These are phyloP conservation scores for Tuberolachnus salignus DNA, from an alignment of 2,888 invertebrate genomes.

Conservation along the genomic window DNA sequence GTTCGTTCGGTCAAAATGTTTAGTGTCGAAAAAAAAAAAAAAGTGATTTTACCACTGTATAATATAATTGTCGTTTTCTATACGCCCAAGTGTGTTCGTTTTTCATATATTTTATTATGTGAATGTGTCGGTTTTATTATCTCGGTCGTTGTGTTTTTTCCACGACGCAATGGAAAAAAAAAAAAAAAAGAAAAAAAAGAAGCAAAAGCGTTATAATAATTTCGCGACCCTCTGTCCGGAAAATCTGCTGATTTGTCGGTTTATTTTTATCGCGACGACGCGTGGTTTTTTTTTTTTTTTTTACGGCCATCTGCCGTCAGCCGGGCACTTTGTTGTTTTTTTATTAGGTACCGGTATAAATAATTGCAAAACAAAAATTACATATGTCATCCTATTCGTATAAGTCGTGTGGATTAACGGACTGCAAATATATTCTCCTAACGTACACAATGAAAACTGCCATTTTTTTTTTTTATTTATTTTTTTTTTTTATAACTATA, in stretches of 20 bases:
- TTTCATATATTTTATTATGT: not conserved
- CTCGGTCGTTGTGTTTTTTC: not conserved
- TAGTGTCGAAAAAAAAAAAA: too few relatives aligned
- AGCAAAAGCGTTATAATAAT: constrained; percentile 7
- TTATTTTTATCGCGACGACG: not conserved
- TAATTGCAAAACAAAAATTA: constrained; percentile 44
- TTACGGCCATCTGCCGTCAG: not conserved
- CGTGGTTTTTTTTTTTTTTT: not conserved
- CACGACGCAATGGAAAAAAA: not conserved
- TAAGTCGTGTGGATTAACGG: too few relatives aligned
- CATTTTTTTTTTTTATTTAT: constrained; percentile 27
- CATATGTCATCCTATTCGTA: constrained; percentile 24
- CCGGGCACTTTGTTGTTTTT: constrained; percentile 27
- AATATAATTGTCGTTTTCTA: too few relatives aligned
- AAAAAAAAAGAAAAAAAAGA: not conserved
- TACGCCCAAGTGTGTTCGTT: not conserved
- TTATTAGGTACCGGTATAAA: not conserved
- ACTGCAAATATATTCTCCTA: constrained; percentile 36
- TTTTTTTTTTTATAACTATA: too few relatives aligned
- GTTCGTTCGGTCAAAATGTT: too few relatives aligned
- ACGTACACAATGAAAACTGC: constrained; percentile 2
- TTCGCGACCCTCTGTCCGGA: not conserved
- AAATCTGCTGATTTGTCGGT: constrained; percentile 10
- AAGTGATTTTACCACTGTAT: too few relatives aligned
- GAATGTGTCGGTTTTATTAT: too few relatives aligned